Base-by-base conservation (phyloP, 1,140 invertebrate genomes). In the Bactericera cockerelli region DNA sequence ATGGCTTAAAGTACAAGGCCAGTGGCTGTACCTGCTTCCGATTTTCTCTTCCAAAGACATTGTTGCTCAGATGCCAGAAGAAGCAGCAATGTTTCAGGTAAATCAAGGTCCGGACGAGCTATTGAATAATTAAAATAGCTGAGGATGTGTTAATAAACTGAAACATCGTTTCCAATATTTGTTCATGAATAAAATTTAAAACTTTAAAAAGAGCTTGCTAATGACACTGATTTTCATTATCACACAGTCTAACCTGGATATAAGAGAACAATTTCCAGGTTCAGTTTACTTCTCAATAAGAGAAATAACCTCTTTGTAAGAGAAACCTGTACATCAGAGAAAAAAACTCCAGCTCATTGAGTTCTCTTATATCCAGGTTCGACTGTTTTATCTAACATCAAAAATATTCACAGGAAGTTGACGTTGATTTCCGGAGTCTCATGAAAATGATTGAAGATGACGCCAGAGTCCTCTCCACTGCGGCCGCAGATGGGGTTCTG, bases 31-130 rank as follows among this genome's bases (percentile, higher is more conserved):
- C 70, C 74, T 96, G 24, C 74, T 94, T 63, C 90, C 90, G 0
- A 92, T 96, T 65, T 96, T 96, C 72, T 88, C 87, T 1, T 93
- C 90, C 0, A 88, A 90, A 68, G 91, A 96, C 68, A 95, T 96
- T 63, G 83, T 91, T 28, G 81, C 83, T 1, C 92, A 96, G 74
- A 89, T 98, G 81, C 92, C 91, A 0, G 85, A 91, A 68, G 93
- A 96, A 74, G 88, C 84, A 8, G 73, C 77, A 11, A 71, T 90
- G 57, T 93, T 91, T 70, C 69, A 68, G 61, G 70, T 69, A 59
- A 64, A 26, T n/a, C n/a, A n/a, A n/a, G n/a, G n/a, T n/a, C n/a
- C n/a, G n/a, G n/a, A n/a, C n/a, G n/a, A 25, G 31, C n/a, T n/a
- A n/a, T 55, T 16, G 10, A 19, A 36, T 39, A 53, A 16, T 38